These are phyloP conservation scores for Bimastos eiseni DNA, from an alignment of 2,888 invertebrate genomes.

Conservation along the genomic window DNA sequence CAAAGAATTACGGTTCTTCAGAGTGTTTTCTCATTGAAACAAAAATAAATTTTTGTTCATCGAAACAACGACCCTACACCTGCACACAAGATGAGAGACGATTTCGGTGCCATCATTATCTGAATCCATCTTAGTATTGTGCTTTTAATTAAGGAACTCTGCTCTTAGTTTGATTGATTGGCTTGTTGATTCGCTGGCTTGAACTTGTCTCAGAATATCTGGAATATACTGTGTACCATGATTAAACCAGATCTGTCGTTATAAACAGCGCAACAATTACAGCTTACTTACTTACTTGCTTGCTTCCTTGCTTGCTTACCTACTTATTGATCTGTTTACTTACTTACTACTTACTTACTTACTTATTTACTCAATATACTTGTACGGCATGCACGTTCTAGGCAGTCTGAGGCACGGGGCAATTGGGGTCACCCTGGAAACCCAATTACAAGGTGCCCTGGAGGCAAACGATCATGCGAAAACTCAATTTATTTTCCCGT, in stretches of 20 bases:
- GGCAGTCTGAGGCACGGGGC: background rate
- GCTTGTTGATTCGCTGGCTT: background rate
- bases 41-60: too few species aligned
- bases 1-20: too few species aligned
- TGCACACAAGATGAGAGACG: too few species aligned
- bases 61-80: too few species aligned
- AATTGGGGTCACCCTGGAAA: background rate
- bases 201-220: background rate
- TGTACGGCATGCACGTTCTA: background rate
- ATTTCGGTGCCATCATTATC: too few species aligned
- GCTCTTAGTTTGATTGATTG: background rate
- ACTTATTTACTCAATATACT: background rate
- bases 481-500: background rate
- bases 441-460: background rate
- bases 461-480: slow-evolving; percentile 5
- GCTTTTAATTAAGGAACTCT: too few species aligned
- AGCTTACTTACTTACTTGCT: background rate
- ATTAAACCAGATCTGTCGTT: background rate
- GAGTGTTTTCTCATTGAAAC: too few species aligned
- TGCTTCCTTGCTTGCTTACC: too few species aligned
- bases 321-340: background rate
- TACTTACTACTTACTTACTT: background rate
- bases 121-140: too few species aligned
- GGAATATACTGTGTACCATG: background rate
- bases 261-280: background rate